Evolutionary conservation across 2,888 invertebrate genomes (phyloP), one percentile per base, ranked within the genome.

Genomic region (Troilus luridus): DNA sequence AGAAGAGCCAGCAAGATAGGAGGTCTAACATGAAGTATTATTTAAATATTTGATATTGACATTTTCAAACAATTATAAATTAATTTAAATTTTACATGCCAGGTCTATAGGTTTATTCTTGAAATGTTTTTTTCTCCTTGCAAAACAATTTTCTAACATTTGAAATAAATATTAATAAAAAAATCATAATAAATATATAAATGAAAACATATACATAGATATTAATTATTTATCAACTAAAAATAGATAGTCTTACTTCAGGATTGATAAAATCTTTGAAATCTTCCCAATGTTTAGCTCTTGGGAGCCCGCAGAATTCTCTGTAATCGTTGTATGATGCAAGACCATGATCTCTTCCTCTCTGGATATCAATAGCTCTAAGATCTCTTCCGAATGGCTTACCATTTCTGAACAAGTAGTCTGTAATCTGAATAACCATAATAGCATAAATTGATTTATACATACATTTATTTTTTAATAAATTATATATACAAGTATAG

Each of bases 301-400:
- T 96, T 0, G 95, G 95, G 17, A 98, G 94, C 0, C 97, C 97
- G 93, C 98, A 98, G 92, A 96, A 96, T 17, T 96, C 96, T 91
- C 99, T 95, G 93, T 96, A 96, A 91, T 96, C 96, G 92, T 97
- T 96, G 94, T 98, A 98, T 0, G 96, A 96, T 9, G 97, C 97
- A 62, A 98, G 94, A 19, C 97, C 98, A 93, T 98, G 98, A 94
- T 98, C 98, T 89, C 98, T 95, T 92, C 97, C 97, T 92, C 98
- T 95, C 94, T 98, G 98, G 92, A 98, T 96, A 93, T 98, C 98
- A 62, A 96, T 96, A 0, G 98, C 96, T 85, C 97, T 96, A 92
- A 98, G 94, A 94, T 98, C 98, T 17, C 95, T 95, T 0, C 98
- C 98, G 92, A 98, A 96, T 3, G 96, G 96, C 93, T 95, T 96